Evolutionary conservation across 1,140 invertebrate genomes (phyloP).

Genomic region (Anastatus disparis): DNA sequence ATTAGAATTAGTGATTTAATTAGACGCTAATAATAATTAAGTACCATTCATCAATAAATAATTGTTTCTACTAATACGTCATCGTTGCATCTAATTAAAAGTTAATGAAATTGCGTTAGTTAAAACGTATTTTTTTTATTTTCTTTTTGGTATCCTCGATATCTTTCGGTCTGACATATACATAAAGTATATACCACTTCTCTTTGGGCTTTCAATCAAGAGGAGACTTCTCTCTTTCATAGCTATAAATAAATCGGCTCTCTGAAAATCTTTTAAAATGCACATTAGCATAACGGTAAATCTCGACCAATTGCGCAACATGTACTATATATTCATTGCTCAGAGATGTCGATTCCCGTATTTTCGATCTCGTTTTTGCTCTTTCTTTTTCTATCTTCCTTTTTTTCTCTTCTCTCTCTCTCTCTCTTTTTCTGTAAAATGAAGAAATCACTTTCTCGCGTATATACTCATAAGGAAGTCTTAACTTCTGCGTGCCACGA

Average conservation of each 20-base stretch:
- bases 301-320: constrained; percentile 22
- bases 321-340: neutral
- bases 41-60: too few species aligned
- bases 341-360: constrained; percentile 11
- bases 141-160: too few species aligned
- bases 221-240: neutral
- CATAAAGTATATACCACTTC: too few species aligned
- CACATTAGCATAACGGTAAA: constrained; percentile 38
- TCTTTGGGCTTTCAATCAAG: constrained; percentile 34
- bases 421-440: too few species aligned
- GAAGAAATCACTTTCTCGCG: constrained; percentile 38
- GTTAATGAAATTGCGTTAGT: constrained; percentile 7
- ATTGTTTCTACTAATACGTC: too few species aligned
- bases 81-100: constrained; percentile 31
- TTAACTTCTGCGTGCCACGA: neutral
- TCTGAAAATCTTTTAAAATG: constrained; percentile 28
- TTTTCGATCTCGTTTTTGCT: constrained; percentile 29
- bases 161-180: too few species aligned
- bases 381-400: too few species aligned
- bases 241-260: constrained; percentile 27
- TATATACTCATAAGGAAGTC: constrained; percentile 22
- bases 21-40: too few species aligned
- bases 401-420: too few species aligned
- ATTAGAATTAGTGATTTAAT: too few species aligned
- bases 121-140: too few species aligned